Base-by-base conservation (phyloP, 2,113 vertebrate genomes). In the Bolborhynchus lineola region DNA sequence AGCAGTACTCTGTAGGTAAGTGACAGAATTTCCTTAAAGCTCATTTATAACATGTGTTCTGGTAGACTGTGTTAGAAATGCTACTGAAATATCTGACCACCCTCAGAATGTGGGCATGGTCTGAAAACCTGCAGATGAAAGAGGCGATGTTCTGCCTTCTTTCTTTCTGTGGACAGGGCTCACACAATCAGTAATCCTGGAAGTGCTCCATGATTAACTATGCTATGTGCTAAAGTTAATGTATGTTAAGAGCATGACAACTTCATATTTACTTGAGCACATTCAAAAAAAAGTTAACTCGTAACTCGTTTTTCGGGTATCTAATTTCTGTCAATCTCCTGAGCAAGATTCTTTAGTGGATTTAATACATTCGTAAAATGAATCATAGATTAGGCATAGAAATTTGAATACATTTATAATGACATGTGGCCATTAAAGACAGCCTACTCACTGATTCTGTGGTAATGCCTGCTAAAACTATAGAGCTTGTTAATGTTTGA, bases 321-420 rank as follows among this genome's bases (percentile, higher is more conserved):
- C 16, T 74, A 77, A 84, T 90, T 96, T 82, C 83, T 91, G 77
- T 42, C 59, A 81, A 46, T 87, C 24, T 94, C 52, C 29, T 49
- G 59, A 87, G 35, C 13, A 69, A 42, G 23, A 13, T 86, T 72
- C 29, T 92, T 79, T 60, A 39, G 28, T 67, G 24, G 28, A 88
- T 89, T 89, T 75, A 84, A 76, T 71, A 72, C 28, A 77, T 92
- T 80, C 96, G 5, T 91, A 67, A 82, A 95, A 84, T 62, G 49
- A 89, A 95, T 95, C 62, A 81, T 53, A 80, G 68, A 42, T 21
- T 41, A 2, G 19, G 11, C 70, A 50, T 15, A 62, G 55, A 86
- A 44, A 94, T 95, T 86, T 94, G 49, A 85, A 29, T 42, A 9
- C 20, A 25, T 81, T 63, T 78, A 79, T 55, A 72, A 92, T 46